Base-by-base conservation (phyloP, 2,797 vertebrate species). In the Cheirogaleus major region DNA sequence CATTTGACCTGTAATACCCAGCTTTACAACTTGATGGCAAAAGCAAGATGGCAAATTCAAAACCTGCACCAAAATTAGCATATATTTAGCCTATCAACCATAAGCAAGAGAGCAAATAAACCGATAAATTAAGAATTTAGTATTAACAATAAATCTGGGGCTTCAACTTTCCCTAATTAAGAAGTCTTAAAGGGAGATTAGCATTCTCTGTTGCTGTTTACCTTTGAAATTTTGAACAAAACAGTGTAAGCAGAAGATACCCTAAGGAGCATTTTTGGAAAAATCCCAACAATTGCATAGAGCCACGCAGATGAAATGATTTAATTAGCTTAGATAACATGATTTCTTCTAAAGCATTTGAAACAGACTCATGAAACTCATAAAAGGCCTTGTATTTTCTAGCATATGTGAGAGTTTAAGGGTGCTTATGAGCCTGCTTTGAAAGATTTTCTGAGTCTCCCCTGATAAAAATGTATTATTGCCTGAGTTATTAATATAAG, bases 301-400 rank as follows among this genome's bases (percentile, higher is more conserved):
- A 97, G 89, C 97, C 96, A 78, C 97, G 87, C 75, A 97, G 98
- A 98, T 98, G 94, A 98, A 98, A 98, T 98, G 96, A 97, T 98
- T 98, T 98, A 98, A 98, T 98, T 98, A 98, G 97, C 92, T 82
- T 92, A 43, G 69, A 94, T 96, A 97, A 96, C 70, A 96, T 93
- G 81, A 9, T 52, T 96, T 97, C 89, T 97, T 96, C 91, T 91
- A 96, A 63, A 23, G 85, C 87, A 55, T 96, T 72, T 69, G 92
- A 96, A 95, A 92, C 67, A 96, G 95, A 70, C 92, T 98, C 95
- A 32, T 95, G 95, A 91, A 97, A 96, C 91, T 82, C 91, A 96
- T 98, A 97, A 97, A 96, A 97, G 85, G 86, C 59, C 73, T 92
- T 95, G n/a, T 81, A 32, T 91, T 95, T 95, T 35, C 86, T 88